Base-by-base conservation (phyloP, 2,113 vertebrate genomes). In the Dromiciops gliroides region DNA sequence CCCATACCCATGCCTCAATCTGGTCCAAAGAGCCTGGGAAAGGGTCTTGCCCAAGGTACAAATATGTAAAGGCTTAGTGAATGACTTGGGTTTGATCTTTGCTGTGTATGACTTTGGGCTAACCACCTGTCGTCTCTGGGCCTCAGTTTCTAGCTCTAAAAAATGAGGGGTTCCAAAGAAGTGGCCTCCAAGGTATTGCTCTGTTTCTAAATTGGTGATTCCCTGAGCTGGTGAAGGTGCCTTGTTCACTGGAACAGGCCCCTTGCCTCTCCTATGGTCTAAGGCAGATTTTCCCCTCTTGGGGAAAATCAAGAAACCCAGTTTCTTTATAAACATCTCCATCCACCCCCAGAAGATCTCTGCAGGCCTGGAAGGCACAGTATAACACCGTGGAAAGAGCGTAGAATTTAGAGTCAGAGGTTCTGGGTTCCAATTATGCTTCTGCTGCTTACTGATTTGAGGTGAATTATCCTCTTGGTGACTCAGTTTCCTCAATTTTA, bases 391-490 rank as follows among this genome's bases (percentile, higher is more conserved):
- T 31, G 53, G 26, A 60, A 60, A 60, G 53, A 28, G 26, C 16
- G 3, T 67, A 67, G 56, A 67, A 67, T 67, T 10, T 31, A 14
- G 67, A 83, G n/a, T 44, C 67, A 75, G 5, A 75, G 1, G 37
- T n/a, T 37, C 67, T 75, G 14, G 14, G 8, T 75, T 75, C 60
- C 19, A 75, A n/a, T 75, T 5, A n/a, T n/a, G 14, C 5, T 75
- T n/a, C 26, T 60, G 26, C 56, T 44, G 37, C 37, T 75, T 37
- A n/a, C 50, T n/a, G 3, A 31, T 0, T 67, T 37, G 3, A 9
- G 31, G 37, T 89, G 93, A 95, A 95, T 22, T 83, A 44, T 75
- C 6, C 16, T 8, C 16, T 44, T 26, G 28, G n/a, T 44, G 14
- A 19, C 31, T 67, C 60, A 67, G 31, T 75, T 75, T 75, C 37